Base-by-base conservation (phyloP, 2,113 vertebrate species). In the Erpornis zantholeuca region DNA sequence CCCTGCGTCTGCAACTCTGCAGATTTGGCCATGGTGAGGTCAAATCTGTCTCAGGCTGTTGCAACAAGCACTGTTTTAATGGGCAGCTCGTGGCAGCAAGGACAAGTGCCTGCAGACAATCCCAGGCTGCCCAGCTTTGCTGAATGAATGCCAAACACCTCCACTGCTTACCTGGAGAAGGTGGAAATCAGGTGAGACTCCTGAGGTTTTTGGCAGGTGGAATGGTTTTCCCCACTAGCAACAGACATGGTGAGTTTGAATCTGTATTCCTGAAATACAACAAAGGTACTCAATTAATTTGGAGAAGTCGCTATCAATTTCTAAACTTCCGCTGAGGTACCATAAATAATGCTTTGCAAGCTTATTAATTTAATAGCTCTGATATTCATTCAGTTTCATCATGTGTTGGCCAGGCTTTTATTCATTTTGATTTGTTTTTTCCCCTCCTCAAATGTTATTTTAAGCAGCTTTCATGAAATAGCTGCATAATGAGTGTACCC, bases 391-490 rank as follows among this genome's bases (percentile, higher is more conserved):
- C 81, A 66, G 22, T 77, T 80, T 97, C 91, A 90, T 86, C 72
- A 88, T 94, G 94, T 95, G 78, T 82, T 97, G 97, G 49, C 88
- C 36, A 87, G 45, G 86, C 90, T 94, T 96, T 97, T 91, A 96
- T 71, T 95, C 53, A 83, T 79, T 97, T 94, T 97, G 82, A 96
- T 97, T 95, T 86, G 81, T 84, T 97, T 96, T 92, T 88, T 95
- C 61, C 91, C 61, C 91, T 94, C 69, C 86, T 91, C 33, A 94
- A 95, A 92, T 87, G 92, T 88, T 96, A 88, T 96, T 97, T 96
- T 88, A 96, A 96, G 86, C 90, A 53, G 42, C 50, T 91, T 91
- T 93, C 90, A 86, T 31, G 83, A 92, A 90, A 96, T 72, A 83
- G 61, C 68, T 94, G 49, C 81, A 96, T 91, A 92, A 66, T 92